These are phyloP conservation scores for Camponotus vicinus DNA, from an alignment of 1,140 invertebrate genomes.

Conservation along the genomic window DNA sequence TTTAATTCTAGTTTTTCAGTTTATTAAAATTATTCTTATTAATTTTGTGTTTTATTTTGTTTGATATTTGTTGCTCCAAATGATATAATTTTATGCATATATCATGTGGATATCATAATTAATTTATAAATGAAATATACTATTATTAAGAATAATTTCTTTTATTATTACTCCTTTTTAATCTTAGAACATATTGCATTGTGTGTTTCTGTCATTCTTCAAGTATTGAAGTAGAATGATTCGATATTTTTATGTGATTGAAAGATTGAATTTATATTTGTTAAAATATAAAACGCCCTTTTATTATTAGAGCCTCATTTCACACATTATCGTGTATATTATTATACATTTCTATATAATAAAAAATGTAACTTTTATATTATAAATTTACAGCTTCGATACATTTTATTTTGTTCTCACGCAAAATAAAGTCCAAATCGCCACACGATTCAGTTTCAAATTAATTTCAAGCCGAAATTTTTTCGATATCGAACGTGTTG, in stretches of 20 bases:
- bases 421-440: slow-evolving; percentile 31
- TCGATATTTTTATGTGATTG: background rate
- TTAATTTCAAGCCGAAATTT: slow-evolving; percentile 37
- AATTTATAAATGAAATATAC: slow-evolving; percentile 5
- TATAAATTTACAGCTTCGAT: background rate
- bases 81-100: background rate
- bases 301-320: no score
- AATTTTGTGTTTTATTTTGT: background rate
- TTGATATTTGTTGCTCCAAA: background rate
- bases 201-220: slow-evolving; percentile 10
- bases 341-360: no score
- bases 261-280: no score
- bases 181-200: background rate
- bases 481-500: slow-evolving; percentile 27
- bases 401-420: slow-evolving; percentile 21
- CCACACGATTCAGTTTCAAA: slow-evolving; percentile 22
- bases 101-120: background rate
- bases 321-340: no score
- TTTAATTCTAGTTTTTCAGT: slow-evolving; percentile 15
- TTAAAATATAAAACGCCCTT: background rate
- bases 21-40: background rate
- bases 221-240: background rate
- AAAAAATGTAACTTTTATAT: slow-evolving; percentile 24
- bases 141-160: slow-evolving; percentile 9
- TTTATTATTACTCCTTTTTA: background rate